Conservation (phyloP, 1,140 invertebrate species). For the Diorhabda elongata region DNA sequence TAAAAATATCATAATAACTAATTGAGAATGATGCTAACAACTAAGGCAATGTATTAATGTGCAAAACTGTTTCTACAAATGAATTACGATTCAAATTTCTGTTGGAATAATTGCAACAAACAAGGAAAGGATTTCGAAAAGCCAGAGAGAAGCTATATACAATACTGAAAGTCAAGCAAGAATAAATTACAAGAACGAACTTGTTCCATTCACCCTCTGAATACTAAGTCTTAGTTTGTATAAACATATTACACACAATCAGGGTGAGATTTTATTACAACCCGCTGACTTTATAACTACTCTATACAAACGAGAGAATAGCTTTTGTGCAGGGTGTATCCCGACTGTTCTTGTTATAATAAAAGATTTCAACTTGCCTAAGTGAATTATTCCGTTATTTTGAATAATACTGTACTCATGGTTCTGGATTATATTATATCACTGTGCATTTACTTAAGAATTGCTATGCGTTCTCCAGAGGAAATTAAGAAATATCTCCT, state of each 20-base stretch:
- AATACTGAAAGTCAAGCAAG: conserved; percentile 37
- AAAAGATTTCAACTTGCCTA: neutral
- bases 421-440: neutral
- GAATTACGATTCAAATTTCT: conserved; percentile 41
- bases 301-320: conserved; percentile 10
- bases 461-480: neutral
- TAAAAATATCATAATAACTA: no score
- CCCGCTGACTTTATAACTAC: conserved; percentile 33
- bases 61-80: conserved; percentile 35
- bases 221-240: conserved; percentile 40
- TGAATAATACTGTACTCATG: neutral
- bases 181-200: conserved; percentile 38
- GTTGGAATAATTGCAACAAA: conserved; percentile 39
- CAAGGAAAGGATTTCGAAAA: conserved; percentile 35
- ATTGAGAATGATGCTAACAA: conserved; percentile 13
- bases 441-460: neutral
- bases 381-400: conserved; percentile 3
- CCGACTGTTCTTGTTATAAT: neutral
- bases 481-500: neutral
- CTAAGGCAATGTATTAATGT: conserved; percentile 35
- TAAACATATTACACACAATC: conserved; percentile 40
- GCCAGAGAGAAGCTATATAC: conserved; percentile 29
- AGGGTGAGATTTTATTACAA: conserved; percentile 34
- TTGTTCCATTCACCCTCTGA: conserved; percentile 32
- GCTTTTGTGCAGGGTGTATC: conserved; percentile 11